A percentile compares a stretch with the other conserved stretches of the same genome.
These are phyloP conservation scores for Rhynchonycteris naso DNA, from an alignment of 2,797 vertebrate genomes.

Conservation along the genomic window DNA sequence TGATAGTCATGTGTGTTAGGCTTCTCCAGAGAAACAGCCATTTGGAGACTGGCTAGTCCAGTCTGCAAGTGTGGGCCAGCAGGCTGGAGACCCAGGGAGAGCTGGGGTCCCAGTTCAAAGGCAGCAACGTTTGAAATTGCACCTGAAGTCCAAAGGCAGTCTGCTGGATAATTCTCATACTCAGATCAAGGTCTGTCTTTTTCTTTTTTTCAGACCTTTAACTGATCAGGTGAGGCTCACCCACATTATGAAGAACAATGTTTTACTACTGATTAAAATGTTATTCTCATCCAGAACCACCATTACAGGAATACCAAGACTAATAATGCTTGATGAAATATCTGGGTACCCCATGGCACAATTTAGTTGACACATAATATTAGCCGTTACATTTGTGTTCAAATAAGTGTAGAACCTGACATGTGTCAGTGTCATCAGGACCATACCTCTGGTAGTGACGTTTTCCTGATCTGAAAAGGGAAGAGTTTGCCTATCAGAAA, in stretches of 20 bases:
- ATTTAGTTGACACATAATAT: background rate
- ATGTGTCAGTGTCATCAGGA: background rate
- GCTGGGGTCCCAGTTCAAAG: background rate
- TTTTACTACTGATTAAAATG: background rate
- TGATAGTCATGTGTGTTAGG: background rate
- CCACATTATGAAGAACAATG: no score
- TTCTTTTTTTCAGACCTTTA: background rate
- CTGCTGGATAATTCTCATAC: background rate
- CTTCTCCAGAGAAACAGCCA: background rate
- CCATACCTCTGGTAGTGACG: accelerated
- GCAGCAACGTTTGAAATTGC: background rate
- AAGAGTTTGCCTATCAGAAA: background rate
- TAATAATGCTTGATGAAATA: background rate
- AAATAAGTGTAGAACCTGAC: background rate
- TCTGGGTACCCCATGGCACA: background rate
- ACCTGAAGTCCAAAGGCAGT: background rate
- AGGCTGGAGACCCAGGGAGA: background rate
- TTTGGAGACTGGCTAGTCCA: background rate
- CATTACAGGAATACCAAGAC: background rate
- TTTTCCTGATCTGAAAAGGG: background rate
- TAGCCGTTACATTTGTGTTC: background rate
- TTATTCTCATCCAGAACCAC: background rate
- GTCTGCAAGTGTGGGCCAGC: background rate
- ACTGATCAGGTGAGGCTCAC: background rate
- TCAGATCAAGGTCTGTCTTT: background rate